phyloP scores from a whole-genome alignment of 2,797 vertebrate species.

The Coluber constrictor region DNA sequence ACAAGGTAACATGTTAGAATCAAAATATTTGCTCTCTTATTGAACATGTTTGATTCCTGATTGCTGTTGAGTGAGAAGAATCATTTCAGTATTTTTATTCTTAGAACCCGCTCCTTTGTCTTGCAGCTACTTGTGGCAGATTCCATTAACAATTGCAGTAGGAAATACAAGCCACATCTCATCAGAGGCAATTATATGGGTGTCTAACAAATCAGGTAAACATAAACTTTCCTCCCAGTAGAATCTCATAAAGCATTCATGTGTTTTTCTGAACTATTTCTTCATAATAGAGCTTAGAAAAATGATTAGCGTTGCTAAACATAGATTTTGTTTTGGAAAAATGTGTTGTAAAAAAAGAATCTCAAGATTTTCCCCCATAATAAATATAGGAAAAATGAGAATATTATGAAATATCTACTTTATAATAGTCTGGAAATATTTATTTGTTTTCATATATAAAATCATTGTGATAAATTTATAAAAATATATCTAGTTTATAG shows the following conservation, averaged over 20 bases:
- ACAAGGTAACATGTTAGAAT: slow-evolving; percentile 55
- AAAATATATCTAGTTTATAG: slow-evolving; percentile 9
- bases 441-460: not conserved
- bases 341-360: slow-evolving; percentile 41
- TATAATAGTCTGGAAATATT: not conserved
- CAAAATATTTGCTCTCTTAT: slow-evolving; percentile 55
- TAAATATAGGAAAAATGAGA: slow-evolving; percentile 46
- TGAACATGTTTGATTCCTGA: slow-evolving; percentile 62
- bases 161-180: slow-evolving; percentile 87
- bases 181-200: slow-evolving; percentile 91
- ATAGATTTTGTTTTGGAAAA: slow-evolving; percentile 49
- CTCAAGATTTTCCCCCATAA: slow-evolving; percentile 12
- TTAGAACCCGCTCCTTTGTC: slow-evolving; percentile 72
- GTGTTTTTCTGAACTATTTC: slow-evolving; percentile 65
- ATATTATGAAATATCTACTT: slow-evolving; percentile 28
- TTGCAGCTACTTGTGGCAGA: slow-evolving; percentile 92
- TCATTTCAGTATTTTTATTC: slow-evolving; percentile 65
- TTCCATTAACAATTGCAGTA: slow-evolving; percentile 89
- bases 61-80: slow-evolving; percentile 64
- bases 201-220: slow-evolving; percentile 95
- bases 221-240: slow-evolving; percentile 67
- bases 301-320: slow-evolving; percentile 61
- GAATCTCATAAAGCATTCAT: slow-evolving; percentile 65
- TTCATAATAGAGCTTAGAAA: slow-evolving; percentile 61
- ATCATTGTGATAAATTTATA: slow-evolving; percentile 2